Evolutionary conservation across 2,888 invertebrate species (phyloP), one percentile per base, ranked within the genome.

Genomic region (Melipona beecheii): DNA sequence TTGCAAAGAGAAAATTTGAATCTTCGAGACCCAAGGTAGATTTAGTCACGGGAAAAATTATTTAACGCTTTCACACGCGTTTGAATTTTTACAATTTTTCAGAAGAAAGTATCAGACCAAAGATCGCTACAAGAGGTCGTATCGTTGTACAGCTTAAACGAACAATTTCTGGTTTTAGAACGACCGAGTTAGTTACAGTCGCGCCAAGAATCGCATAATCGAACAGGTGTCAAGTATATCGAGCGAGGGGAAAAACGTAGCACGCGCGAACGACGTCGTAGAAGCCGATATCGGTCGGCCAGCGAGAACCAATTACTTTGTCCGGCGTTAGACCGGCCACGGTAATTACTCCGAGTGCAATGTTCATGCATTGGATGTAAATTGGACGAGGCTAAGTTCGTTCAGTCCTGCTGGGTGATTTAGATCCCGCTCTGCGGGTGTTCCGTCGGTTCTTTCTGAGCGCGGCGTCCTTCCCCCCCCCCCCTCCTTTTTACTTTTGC

Each of bases 301-400:
- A 52, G 64, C 77, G 58, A 75, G 74, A 75, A 75, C 83, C 83
- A 74, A 82, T 84, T 83, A 74, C 83, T 71, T 72, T 72, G 70
- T 75, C 81, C 69, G 78, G 83, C 72, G 83, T 83, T 78, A 72
- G 70, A 75, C 72, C 73, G 54, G 69, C 72, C 65, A 64, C 83
- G 72, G 83, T 84, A 80, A 84, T 84, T 84, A 84, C 83, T 54
- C 49, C 74, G 50, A 64, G 70, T 70, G 78, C 78, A 83, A 83
- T 78, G 77, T 62, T 75, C 82, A 75, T 75, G 83, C 82, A 82
- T 82, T 75, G 82, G 81, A 82, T 83, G 83, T 75, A 81, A 83
- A 83, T 83, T 75, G 83, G 68, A 60, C 70, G 82, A 31, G 74
- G 71, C 68, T 81, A 71, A 72, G 60, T 64, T 70, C 74, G 50